Percentiles rank a stretch among this genome's conserved stretches.
Evolutionary conservation across 1,140 invertebrate genomes (phyloP).

Genomic region (Myzus persicae): DNA sequence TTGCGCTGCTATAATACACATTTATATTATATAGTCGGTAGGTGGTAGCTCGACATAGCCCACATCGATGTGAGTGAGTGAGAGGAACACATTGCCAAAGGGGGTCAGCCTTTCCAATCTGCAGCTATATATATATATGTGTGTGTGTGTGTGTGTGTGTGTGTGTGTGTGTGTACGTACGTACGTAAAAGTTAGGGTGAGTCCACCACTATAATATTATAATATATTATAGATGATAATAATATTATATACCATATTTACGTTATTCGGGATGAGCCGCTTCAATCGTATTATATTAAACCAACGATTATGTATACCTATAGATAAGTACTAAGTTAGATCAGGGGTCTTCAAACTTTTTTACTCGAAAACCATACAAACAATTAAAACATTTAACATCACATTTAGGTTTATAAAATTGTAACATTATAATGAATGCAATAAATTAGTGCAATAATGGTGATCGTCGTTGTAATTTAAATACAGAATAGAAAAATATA

Average conservation of each 20-base stretch:
- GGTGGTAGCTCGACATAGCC: background rate
- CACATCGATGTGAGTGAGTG: background rate
- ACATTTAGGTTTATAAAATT: too few species aligned
- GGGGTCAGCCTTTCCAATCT: background rate
- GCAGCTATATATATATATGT: background rate
- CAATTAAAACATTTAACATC: too few species aligned
- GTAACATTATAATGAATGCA: too few species aligned
- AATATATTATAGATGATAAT: background rate
- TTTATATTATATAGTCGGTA: background rate
- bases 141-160: background rate
- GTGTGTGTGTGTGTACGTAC: background rate
- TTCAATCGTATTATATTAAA: background rate
- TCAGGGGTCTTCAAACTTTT: too few species aligned
- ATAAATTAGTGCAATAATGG: too few species aligned
- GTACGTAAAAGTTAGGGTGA: background rate
- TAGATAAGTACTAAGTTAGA: too few species aligned
- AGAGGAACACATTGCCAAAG: background rate
- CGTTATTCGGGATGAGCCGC: background rate
- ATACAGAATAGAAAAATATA: too few species aligned
- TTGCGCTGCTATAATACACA: conserved; percentile 37
- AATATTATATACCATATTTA: background rate
- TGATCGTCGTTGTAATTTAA: too few species aligned
- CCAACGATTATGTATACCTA: background rate
- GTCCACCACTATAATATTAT: background rate
- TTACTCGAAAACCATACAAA: too few species aligned